Evolutionary conservation across 92 coral and sea anemone species (phyloP).

Genomic region (Ricordea florida): DNA sequence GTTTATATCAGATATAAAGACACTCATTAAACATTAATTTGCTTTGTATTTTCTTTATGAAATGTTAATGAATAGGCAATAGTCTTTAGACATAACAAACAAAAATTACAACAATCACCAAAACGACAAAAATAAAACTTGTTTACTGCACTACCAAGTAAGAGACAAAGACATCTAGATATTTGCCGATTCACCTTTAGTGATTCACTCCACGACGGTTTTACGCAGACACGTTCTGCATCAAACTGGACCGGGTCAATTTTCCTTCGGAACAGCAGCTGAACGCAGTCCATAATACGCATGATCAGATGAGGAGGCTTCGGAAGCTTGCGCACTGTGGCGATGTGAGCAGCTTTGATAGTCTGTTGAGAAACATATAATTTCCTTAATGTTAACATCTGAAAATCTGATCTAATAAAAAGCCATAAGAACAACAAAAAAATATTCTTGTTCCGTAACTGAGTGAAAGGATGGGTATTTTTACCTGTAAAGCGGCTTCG

Average conservation of each 20-base stretch:
- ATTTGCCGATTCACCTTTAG: slow-evolving; percentile 66
- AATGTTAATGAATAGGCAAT: too few species aligned
- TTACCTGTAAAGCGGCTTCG: slow-evolving; percentile 93
- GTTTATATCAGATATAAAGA: too few species aligned
- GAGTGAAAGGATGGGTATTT: background rate
- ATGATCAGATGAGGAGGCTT: slow-evolving; percentile 97
- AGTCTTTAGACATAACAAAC: too few species aligned
- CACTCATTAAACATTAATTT: too few species aligned
- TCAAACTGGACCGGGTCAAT: slow-evolving; percentile 81
- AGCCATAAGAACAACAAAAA: background rate
- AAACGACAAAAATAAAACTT: too few species aligned
- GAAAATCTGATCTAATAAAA: background rate
- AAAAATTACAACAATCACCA: too few species aligned
- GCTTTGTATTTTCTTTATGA: too few species aligned
- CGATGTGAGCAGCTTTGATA: slow-evolving; percentile 89
- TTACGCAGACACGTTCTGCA: slow-evolving; percentile 71
- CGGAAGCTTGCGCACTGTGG: slow-evolving; percentile 95
- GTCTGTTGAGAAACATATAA: slow-evolving; percentile 56
- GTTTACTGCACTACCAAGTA: too few species aligned
- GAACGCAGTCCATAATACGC: slow-evolving; percentile 98
- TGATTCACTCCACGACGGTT: slow-evolving; percentile 93
- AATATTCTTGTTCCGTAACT: background rate
- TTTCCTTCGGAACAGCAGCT: slow-evolving; percentile 76
- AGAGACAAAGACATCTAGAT: too few species aligned
- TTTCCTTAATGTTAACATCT: background rate